Percentiles rank a stretch among this genome's conserved stretches.
Conservation (phyloP, 2,113 vertebrate genomes). For the Bettongia penicillata region DNA sequence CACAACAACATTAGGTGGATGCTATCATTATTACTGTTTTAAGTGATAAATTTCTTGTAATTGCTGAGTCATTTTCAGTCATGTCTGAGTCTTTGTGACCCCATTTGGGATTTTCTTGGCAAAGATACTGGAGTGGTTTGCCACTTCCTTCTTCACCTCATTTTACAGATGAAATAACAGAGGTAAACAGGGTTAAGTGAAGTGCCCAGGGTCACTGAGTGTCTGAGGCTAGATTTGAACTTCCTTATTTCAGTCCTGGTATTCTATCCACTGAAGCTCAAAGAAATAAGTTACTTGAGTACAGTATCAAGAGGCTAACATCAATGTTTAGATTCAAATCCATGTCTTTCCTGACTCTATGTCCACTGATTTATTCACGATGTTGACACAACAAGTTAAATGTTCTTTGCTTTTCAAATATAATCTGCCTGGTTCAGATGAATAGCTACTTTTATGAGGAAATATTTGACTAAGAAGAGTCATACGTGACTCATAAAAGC, state of each 20-base stretch:
- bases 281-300: background rate
- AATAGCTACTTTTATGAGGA: background rate
- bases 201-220: background rate
- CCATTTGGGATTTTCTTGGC: background rate
- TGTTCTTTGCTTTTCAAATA: background rate
- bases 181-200: background rate
- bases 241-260: background rate
- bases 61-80: background rate
- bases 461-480: background rate
- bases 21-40: background rate
- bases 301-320: background rate
- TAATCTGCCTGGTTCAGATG: background rate
- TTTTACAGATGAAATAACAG: background rate
- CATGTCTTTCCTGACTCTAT: background rate
- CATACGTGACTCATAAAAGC: background rate
- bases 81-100: background rate
- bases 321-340: background rate
- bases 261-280: background rate
- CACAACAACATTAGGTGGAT: background rate
- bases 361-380: background rate
- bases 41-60: background rate
- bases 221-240: background rate
- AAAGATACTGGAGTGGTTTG: background rate
- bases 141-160: background rate
- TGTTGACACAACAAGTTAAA: background rate